Conservation (phyloP, 1,140 invertebrate genomes). For the Carcinoscorpius rotundicauda region DNA sequence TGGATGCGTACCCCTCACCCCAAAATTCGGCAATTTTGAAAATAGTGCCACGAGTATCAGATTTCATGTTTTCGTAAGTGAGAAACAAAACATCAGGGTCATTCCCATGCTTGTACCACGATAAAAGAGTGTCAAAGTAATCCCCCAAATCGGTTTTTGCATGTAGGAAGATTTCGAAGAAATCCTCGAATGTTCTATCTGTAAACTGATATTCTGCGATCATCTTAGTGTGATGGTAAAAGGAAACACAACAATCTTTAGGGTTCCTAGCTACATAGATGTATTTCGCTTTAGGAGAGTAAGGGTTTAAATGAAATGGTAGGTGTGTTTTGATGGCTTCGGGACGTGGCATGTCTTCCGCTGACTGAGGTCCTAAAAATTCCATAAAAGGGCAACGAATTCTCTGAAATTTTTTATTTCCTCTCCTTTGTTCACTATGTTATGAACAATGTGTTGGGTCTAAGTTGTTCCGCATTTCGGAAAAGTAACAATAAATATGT, state of each 20-base stretch:
- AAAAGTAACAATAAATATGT: too few species aligned
- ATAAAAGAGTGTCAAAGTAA: conserved; percentile 32
- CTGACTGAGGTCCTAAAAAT: background rate
- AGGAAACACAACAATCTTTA: conserved; percentile 71
- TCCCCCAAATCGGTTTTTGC: conserved; percentile 31
- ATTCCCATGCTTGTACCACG: conserved; percentile 23
- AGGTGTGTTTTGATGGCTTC: conserved; percentile 20
- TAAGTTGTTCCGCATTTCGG: too few species aligned
- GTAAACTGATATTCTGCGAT: background rate
- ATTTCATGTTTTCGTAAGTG: too few species aligned
- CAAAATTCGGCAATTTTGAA: too few species aligned
- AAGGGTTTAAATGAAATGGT: conserved; percentile 18
- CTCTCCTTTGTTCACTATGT: too few species aligned
- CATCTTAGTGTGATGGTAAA: conserved; percentile 58
- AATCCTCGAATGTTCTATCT: conserved; percentile 26
- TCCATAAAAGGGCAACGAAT: conserved; percentile 2
- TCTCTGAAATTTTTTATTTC: too few species aligned
- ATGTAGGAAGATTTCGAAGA: conserved; percentile 29
- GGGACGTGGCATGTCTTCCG: background rate
- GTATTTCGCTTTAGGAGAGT: conserved; percentile 36
- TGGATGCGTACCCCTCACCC: too few species aligned
- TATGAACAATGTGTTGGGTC: too few species aligned
- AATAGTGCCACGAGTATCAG: too few species aligned
- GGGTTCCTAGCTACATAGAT: conserved; percentile 69
- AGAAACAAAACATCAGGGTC: too few species aligned